Evolutionary conservation across 2,797 vertebrate species (phyloP).

Genomic region (Novumbra hubbsi): DNA sequence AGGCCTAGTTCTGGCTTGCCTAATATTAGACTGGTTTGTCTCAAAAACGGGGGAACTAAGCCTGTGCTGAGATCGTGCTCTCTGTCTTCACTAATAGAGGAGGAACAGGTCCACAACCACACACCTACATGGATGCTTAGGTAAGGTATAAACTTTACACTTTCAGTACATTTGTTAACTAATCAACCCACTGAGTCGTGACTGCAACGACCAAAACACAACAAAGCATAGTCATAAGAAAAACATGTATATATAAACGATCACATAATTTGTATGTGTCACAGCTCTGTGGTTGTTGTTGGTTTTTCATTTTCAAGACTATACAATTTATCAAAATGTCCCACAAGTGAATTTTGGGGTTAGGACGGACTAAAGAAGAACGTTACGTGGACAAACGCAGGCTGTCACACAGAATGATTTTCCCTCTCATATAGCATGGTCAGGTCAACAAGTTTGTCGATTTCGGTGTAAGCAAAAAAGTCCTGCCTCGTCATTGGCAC

Average conservation of each 20-base stretch:
- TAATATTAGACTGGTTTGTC: conserved; percentile 1
- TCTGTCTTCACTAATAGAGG: not conserved
- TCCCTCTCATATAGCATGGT: conserved; percentile 2
- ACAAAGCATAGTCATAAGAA: conserved; percentile 5
- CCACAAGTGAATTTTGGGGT: no score
- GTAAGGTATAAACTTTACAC: no score
- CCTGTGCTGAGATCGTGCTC: not conserved
- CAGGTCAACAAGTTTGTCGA: not conserved
- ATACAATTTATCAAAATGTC: no score
- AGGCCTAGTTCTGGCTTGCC: not conserved
- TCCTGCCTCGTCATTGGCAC: no score
- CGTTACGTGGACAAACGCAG: conserved; percentile 17
- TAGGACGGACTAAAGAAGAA: no score
- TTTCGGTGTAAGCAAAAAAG: no score
- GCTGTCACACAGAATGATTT: conserved; percentile 21
- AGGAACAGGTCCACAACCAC: not conserved
- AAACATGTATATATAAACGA: conserved; percentile 9
- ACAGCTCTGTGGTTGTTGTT: no score
- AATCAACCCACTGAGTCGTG: no score
- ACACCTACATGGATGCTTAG: not conserved
- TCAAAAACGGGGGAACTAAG: not conserved
- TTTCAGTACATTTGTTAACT: no score
- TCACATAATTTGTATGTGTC: not conserved
- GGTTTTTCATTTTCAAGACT: no score
- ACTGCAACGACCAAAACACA: not conserved